Base-by-base conservation (phyloP, 2,113 vertebrate genomes). In the Neogale vison region DNA sequence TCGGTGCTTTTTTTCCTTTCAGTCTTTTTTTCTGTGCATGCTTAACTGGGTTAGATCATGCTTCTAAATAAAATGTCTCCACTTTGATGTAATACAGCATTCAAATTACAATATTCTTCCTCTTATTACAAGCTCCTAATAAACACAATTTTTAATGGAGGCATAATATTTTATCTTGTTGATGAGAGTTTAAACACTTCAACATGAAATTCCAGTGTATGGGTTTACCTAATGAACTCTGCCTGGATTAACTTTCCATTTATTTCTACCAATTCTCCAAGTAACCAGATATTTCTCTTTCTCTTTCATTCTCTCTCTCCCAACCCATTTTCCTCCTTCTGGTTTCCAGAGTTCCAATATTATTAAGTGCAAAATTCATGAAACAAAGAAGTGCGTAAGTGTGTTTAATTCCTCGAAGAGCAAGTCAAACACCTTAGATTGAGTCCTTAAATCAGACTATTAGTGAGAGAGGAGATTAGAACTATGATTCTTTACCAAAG, bases 91-190 rank as follows among this genome's bases (percentile, higher is more conserved):
- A 88, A 86, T 65, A 92, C 1, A 84, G 61, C 71, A 97, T 89
- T 95, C n/a, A 91, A 76, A 93, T 81, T 88, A 88, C 5, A 96
- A 90, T 18, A 93, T 93, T 72, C 34, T 50, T 96, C 47, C 90
- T 52, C 90, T 81, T 92, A 97, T 55, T 79, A 95, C 23, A 87
- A 93, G 26, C 7, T 85, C n/a, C 71, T 95, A 96, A 63, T 65
- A 96, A 86, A 87, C 1, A 12, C 71, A 67, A 95, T 79, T 92
- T 95, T 90, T 94, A 95, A 95, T 74, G n/a, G 93, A 97, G 55
- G 55, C 26, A n/a, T 65, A 90, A 77, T 85, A 77, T 77, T 89
- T 77, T 93, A 83, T 93, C 71, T 87, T 89, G 29, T 45, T 90
- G 55, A 76, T 97, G 42, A 72, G 45, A 31, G 23, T 82, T 92